A percentile compares a stretch with the other conserved stretches of the same genome.
These are phyloP conservation scores for Corapipo altera DNA, from an alignment of 2,113 vertebrate species.

Conservation along the genomic window DNA sequence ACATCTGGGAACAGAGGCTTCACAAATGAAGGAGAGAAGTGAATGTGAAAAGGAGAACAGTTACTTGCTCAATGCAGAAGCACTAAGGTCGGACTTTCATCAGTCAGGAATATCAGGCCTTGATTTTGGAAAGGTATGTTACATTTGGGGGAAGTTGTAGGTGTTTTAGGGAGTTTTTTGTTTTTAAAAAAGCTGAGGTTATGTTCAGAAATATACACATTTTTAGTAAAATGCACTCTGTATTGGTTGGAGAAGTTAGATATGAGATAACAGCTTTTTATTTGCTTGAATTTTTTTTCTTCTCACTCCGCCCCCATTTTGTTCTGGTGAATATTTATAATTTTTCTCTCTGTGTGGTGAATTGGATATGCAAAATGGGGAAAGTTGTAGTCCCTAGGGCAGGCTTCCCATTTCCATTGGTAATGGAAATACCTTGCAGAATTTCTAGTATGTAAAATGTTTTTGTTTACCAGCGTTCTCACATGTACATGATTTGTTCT, in stretches of 20 bases:
- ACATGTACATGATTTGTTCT: neutral
- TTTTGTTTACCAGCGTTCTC: neutral
- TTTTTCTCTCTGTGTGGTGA: neutral
- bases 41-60: slow-evolving; percentile 63
- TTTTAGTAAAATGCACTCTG: neutral
- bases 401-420: neutral
- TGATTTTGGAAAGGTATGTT: slow-evolving; percentile 74
- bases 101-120: slow-evolving; percentile 65
- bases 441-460: neutral
- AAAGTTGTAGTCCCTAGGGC: neutral
- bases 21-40: slow-evolving; percentile 3
- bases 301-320: neutral
- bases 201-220: neutral
- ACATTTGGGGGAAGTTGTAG: neutral
- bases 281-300: neutral
- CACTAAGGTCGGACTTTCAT: slow-evolving; percentile 81
- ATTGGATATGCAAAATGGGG: neutral
- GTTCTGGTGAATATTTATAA: neutral
- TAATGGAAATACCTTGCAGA: neutral
- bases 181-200: neutral
- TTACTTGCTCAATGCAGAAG: slow-evolving; percentile 77
- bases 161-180: neutral
- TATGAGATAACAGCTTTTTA: neutral
- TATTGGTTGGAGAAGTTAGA: neutral
- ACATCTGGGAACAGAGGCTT: slow-evolving; percentile 13